Percentiles rank a stretch among this genome's conserved stretches.
Evolutionary conservation across 2,888 invertebrate genomes (phyloP).

Genomic region (Chromoteleia sp.): DNA sequence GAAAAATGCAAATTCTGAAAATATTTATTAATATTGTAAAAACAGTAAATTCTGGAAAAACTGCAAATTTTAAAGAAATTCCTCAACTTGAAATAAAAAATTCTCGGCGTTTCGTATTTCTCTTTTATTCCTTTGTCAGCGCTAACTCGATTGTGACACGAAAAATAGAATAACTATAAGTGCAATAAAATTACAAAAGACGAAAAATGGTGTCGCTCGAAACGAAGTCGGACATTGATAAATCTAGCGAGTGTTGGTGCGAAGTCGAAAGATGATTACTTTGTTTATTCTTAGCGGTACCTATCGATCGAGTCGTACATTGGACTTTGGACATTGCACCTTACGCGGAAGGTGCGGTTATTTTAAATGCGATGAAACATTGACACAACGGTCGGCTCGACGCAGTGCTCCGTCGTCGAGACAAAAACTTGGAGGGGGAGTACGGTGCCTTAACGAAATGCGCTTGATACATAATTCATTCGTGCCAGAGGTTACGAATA

Average conservation of each 20-base stretch:
- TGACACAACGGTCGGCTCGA: slow-evolving; percentile 59
- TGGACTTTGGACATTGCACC: slow-evolving; percentile 70
- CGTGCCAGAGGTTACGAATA: slow-evolving; percentile 65
- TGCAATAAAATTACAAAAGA: slow-evolving; percentile 28
- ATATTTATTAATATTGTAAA: no score
- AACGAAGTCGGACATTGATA: slow-evolving; percentile 54
- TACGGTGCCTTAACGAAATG: slow-evolving; percentile 55
- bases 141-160: no score
- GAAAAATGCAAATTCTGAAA: no score
- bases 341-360: slow-evolving; percentile 70
- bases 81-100: no score
- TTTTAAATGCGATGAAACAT: slow-evolving; percentile 69
- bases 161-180: not conserved
- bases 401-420: slow-evolving; percentile 36
- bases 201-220: slow-evolving; percentile 57
- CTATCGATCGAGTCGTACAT: slow-evolving; percentile 69
- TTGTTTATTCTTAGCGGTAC: slow-evolving; percentile 70
- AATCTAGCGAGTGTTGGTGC: slow-evolving; percentile 65
- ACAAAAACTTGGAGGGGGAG: slow-evolving; percentile 34
- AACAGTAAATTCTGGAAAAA: no score
- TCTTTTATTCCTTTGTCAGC: no score
- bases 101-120: no score
- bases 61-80: no score
- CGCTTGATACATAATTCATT: slow-evolving; percentile 68
- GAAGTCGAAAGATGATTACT: slow-evolving; percentile 68